These are phyloP conservation scores for Poecilia gillii DNA, from an alignment of 2,797 vertebrate genomes.

Conservation along the genomic window DNA sequence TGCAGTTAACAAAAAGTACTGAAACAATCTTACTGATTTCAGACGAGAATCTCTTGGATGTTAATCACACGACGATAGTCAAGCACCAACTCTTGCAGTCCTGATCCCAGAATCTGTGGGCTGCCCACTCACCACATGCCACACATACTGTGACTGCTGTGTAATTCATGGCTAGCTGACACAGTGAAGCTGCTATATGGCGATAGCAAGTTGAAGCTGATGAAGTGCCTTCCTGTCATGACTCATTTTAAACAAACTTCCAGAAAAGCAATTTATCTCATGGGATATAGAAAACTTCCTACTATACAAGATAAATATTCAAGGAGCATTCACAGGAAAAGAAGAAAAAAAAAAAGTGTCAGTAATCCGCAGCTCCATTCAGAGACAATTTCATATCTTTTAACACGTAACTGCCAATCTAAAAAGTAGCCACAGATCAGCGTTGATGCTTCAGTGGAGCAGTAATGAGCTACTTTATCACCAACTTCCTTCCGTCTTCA, in stretches of 20 bases:
- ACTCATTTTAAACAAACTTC: slow-evolving; percentile 26
- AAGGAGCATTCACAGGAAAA: not conserved
- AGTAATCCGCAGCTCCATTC: slow-evolving; percentile 18
- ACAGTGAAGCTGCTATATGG: not conserved
- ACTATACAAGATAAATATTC: slow-evolving; percentile 5
- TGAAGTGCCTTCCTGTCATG: slow-evolving; percentile 8
- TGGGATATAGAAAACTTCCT: slow-evolving; percentile 6
- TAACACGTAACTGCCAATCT: not conserved
- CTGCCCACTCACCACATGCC: slow-evolving; percentile 14
- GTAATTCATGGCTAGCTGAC: slow-evolving; percentile 15
- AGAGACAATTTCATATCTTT: slow-evolving; percentile 4
- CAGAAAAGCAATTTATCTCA: slow-evolving; percentile 13
- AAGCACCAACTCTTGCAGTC: slow-evolving; percentile 2
- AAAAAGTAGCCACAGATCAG: slow-evolving; percentile 6
- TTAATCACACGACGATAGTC: not conserved
- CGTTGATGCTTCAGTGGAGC: slow-evolving; percentile 24
- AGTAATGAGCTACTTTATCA: slow-evolving; percentile 41
- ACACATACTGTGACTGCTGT: slow-evolving; percentile 9
- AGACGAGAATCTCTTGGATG: not conserved
- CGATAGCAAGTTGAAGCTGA: slow-evolving; percentile 6
- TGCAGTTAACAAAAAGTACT: not conserved
- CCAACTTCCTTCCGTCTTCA: not conserved
- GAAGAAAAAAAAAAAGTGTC: not conserved
- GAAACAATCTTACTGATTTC: not conserved
- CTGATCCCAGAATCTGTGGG: slow-evolving; percentile 15